Conservation (phyloP, 2,888 invertebrate species). For the Ichneumoninae sp. region DNA sequence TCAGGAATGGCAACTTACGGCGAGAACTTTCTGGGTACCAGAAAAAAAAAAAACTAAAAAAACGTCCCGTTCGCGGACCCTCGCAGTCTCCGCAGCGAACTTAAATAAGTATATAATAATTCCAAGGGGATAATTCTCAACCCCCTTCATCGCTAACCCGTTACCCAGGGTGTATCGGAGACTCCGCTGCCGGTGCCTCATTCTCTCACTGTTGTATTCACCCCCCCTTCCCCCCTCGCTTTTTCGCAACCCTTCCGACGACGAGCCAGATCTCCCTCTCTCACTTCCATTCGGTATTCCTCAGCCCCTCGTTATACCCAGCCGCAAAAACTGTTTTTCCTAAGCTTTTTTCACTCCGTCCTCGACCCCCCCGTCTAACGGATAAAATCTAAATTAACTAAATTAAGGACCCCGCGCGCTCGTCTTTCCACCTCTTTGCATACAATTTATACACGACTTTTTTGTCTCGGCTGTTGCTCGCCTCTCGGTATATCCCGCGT, state of each 20-base stretch:
- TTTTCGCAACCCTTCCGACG: conserved; percentile 59
- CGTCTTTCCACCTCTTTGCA: conserved; percentile 77
- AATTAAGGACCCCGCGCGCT: conserved; percentile 82
- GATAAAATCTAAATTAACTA: conserved; percentile 85
- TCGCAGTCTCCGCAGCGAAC: conserved; percentile 48
- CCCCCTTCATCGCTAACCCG: conserved; percentile 67
- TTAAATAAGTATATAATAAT: conserved; percentile 85
- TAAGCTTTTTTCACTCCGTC: conserved; percentile 41
- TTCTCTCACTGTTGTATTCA: conserved; percentile 63
- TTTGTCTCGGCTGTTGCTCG: conserved; percentile 49
- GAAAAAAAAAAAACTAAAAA: conserved; percentile 70
- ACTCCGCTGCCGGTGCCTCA: conserved; percentile 55
- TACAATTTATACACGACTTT: conserved; percentile 80
- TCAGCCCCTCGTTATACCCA: conserved; percentile 43
- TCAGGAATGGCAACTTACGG: conserved; percentile 36
- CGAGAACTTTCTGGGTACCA: conserved; percentile 36
- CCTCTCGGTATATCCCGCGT: conserved; percentile 46
- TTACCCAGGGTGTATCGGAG: conserved; percentile 56
- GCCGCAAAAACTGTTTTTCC: conserved; percentile 56
- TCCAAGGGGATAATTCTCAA: conserved; percentile 72
- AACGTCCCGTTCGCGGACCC: conserved; percentile 76
- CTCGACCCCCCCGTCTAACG: conserved; percentile 77
- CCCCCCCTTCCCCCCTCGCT: conserved; percentile 62
- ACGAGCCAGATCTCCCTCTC: conserved; percentile 28
- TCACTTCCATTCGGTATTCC: background rate